Evolutionary conservation across 2,888 invertebrate genomes (phyloP).

Genomic region (Notodonta ziczac): DNA sequence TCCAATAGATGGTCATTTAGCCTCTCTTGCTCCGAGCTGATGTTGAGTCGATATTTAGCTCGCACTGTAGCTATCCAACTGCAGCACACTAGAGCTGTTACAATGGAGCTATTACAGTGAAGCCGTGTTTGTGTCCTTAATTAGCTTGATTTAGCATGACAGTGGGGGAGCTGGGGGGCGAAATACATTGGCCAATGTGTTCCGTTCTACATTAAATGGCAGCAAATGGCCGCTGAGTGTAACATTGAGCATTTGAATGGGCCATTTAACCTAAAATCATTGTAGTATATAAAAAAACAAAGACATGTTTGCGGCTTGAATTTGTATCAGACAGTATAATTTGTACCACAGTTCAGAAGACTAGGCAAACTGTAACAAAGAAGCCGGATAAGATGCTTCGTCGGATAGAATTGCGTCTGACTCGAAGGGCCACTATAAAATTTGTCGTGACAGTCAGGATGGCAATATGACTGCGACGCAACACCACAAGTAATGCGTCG

Average conservation of each 20-base stretch:
- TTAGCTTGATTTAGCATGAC: not conserved
- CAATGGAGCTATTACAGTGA: not conserved
- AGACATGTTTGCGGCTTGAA: not conserved
- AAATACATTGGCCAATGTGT: not conserved
- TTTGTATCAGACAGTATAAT: not conserved
- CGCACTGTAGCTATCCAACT: not conserved
- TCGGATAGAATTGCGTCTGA: no score
- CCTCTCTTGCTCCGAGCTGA: not conserved
- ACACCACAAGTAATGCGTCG: no score
- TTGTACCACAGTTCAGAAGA: not conserved
- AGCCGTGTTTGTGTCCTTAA: not conserved
- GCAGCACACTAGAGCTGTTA: not conserved
- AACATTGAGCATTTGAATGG: not conserved
- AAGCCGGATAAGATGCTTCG: no score
- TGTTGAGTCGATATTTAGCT: not conserved
- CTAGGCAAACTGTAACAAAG: not conserved
- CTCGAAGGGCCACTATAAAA: no score
- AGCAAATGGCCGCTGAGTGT: not conserved
- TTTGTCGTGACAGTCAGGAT: no score
- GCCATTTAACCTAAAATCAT: not conserved
- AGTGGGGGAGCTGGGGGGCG: not conserved
- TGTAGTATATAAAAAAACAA: no score
- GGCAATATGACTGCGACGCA: no score
- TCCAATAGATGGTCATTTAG: no score
- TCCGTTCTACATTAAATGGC: not conserved